Evolutionary conservation across 2,797 vertebrate genomes (phyloP), one percentile per base, ranked within the genome.

Genomic region (Diglossa cyanea): DNA sequence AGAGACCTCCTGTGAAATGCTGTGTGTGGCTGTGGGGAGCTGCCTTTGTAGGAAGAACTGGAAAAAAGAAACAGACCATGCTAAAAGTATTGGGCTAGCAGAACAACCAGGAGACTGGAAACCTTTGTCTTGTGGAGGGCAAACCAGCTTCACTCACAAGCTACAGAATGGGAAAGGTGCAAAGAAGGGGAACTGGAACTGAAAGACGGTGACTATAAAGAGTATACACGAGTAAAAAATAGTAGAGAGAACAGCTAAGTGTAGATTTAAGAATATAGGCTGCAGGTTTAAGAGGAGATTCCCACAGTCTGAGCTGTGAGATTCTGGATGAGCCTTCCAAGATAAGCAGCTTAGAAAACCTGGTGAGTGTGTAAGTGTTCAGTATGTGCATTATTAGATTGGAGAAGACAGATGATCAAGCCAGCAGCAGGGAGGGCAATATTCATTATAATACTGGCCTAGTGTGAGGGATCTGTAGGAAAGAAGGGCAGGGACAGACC

Each of bases 51-150:
- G 33, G 17, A 63, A 51, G 37, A 67, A 35, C 6, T 63, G 30
- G 58, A n/a, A 37, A 13, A 40, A 57, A 47, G 5, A 50, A 50
- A 37, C n/a, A 28, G 58, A 42, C 30, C 0, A 0, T 11, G 25
- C 37, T 80, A 76, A 31, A 71, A 53, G 17, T 25, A 5, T 8
- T 3, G 3, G 47, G 42, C 30, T 57, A 28, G 39, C 15, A 39
- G 45, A 72, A 11, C 40, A 87, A 44, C 47, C 28, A 44, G 23
- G 33, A 40, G 28, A 37, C 35, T 94, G 75, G 60, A 66, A 94
- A 83, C 25, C 10, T 30, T 54, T 51, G 35, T n/a, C 60, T 19
- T 53, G 61, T 55, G 45, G 39, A 70, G 63, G 31, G 20, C 67
- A 60, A 71, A n/a, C 11, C 17, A 79, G 31, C 60, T 61, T 73